Evolutionary conservation across 2,113 vertebrate species (phyloP), one percentile per base, ranked within the genome.

Genomic region (Syngnathus typhle): DNA sequence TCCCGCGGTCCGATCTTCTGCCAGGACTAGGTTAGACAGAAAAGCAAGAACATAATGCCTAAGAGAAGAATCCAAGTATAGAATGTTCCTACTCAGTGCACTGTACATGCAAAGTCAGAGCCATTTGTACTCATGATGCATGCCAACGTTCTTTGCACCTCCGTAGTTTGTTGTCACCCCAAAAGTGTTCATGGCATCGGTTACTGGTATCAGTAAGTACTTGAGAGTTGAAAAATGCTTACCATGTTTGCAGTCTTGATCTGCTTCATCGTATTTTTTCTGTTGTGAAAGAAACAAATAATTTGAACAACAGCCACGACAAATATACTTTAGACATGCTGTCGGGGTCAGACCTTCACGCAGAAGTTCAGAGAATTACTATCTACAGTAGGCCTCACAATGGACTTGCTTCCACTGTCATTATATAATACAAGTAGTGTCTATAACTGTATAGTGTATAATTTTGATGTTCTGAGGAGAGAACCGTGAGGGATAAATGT

Each of bases 211-310:
- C 2, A 3, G 27, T 32, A 32, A 32, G 27, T 32, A 32, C 27
- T 32, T 3, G 27, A 32, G 27, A 32, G 27, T 32, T 32, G 27
- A 32, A 32, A 32, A 59, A 7, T 37, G 49, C 27, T 93, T 91
- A 98, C 97, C 95, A 87, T 95, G 93, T 89, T 94, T 97, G 92
- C 95, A 98, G 88, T 99, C 97, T 92, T 98, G 95, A 92, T 98
- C 95, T 85, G 96, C 96, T 91, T 96, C 94, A 85, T 97, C 95
- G 87, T 99, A 99, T 84, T 99, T 96, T 93, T 96, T 98, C 97
- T 99, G 92, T 82, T 90, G 89, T 79, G 21, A 87, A 73, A 79
- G 85, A 82, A 73, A 86, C 46, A 74, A 43, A 41, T 60, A 69
- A 66, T 18, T 8, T 32, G 6, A 52, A 44, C 11, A 27, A 43